Percentiles rank a stretch among this genome's conserved stretches.
Evolutionary conservation across 1,140 invertebrate genomes (phyloP).

Genomic region (Planococcus citri): DNA sequence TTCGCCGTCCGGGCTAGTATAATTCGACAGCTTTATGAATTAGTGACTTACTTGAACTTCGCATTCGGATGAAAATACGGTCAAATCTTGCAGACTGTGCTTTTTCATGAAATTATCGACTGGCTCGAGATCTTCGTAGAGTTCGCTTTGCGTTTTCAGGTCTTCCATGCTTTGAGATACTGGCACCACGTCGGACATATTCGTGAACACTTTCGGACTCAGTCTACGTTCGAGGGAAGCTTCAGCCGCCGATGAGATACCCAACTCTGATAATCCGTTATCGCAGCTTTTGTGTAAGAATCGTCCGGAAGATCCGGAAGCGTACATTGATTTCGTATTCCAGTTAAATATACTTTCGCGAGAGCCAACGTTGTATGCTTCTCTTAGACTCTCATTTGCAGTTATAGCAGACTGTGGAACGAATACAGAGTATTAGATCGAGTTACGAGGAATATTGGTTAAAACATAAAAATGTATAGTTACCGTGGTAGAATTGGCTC

Average conservation of each 20-base stretch:
- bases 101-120: neutral
- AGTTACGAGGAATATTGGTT: neutral
- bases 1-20: no score
- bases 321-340: neutral
- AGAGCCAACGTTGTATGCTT: neutral
- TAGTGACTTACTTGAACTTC: neutral
- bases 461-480: neutral
- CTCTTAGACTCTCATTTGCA: neutral
- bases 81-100: slow-evolving; percentile 5
- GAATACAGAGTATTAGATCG: neutral
- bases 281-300: neutral
- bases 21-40: no score
- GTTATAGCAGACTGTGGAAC: neutral
- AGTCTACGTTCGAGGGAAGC: neutral
- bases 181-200: neutral
- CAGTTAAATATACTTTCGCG: neutral
- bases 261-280: neutral
- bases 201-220: neutral
- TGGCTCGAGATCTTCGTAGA: slow-evolving; percentile 1
- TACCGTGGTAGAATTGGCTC: neutral
- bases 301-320: neutral
- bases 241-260: neutral
- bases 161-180: slow-evolving; percentile 43
- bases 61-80: neutral
- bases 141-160: slow-evolving; percentile 33